These are phyloP conservation scores for Troilus luridus DNA, from an alignment of 2,888 invertebrate genomes.

Conservation along the genomic window DNA sequence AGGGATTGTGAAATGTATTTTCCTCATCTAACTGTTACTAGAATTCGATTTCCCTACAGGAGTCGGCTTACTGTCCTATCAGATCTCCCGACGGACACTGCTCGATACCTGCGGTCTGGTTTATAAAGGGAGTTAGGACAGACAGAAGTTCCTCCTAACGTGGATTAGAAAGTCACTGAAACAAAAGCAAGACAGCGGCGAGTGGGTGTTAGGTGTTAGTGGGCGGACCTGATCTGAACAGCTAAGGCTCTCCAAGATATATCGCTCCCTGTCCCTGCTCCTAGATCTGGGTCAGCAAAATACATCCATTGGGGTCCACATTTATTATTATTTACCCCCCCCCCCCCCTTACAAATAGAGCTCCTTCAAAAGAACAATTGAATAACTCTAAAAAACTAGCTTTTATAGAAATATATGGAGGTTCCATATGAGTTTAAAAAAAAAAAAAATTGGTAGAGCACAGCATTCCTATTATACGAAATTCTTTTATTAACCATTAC, in stretches of 20 bases:
- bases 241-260: neutral
- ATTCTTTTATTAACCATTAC: too few species aligned
- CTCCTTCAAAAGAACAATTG: too few species aligned
- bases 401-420: too few species aligned
- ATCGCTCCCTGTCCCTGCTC: neutral
- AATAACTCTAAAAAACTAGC: too few species aligned
- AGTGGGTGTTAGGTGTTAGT: neutral
- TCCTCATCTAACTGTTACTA: neutral
- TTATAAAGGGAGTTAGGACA: neutral
- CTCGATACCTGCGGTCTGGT: neutral
- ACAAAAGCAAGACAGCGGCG: neutral
- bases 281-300: neutral
- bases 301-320: neutral
- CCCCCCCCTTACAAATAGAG: too few species aligned
- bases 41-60: neutral
- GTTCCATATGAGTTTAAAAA: too few species aligned
- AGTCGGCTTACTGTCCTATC: neutral
- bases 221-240: neutral
- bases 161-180: constrained; percentile 1
- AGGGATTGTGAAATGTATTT: neutral
- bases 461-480: too few species aligned
- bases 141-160: neutral
- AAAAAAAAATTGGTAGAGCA: too few species aligned
- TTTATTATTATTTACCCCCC: too few species aligned
- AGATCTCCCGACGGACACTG: neutral